These are phyloP conservation scores for Botrylloides violaceus DNA, from an alignment of 23 tunicate species.

Conservation along the genomic window DNA sequence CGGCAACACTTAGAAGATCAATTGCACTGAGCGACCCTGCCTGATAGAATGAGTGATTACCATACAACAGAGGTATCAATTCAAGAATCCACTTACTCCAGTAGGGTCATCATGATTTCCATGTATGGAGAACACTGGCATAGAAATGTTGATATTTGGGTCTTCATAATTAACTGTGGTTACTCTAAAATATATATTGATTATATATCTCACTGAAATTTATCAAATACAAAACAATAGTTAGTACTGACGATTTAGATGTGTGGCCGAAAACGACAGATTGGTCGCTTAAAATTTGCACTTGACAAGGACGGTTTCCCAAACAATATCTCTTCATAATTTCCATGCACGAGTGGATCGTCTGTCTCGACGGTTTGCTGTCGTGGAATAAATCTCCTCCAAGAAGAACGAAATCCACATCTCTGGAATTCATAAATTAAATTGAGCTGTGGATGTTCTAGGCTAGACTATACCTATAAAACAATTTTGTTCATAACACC, in stretches of 20 bases:
- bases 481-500: background rate
- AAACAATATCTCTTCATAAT: constrained; percentile 68
- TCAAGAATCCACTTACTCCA: constrained; percentile 38
- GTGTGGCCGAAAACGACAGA: constrained; percentile 88
- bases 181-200: constrained; percentile 22
- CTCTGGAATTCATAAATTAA: constrained; percentile 33
- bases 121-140: constrained; percentile 96
- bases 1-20: constrained; percentile 78
- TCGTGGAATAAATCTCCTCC: constrained; percentile 98
- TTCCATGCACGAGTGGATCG: constrained; percentile 70
- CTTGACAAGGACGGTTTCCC: constrained; percentile 73
- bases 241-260: constrained; percentile 54
- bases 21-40: constrained; percentile 66
- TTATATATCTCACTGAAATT: background rate
- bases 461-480: background rate
- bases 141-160: constrained; percentile 68
- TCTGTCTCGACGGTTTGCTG: constrained; percentile 79
- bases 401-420: constrained; percentile 83
- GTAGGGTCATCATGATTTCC: constrained; percentile 99
- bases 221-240: background rate
- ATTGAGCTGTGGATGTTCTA: too few relatives aligned
- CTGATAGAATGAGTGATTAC: constrained; percentile 25
- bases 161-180: constrained; percentile 84
- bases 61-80: background rate
- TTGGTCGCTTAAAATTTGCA: constrained; percentile 91